Conservation (phyloP, 2,888 invertebrate genomes). For the Lasiommata megera region DNA sequence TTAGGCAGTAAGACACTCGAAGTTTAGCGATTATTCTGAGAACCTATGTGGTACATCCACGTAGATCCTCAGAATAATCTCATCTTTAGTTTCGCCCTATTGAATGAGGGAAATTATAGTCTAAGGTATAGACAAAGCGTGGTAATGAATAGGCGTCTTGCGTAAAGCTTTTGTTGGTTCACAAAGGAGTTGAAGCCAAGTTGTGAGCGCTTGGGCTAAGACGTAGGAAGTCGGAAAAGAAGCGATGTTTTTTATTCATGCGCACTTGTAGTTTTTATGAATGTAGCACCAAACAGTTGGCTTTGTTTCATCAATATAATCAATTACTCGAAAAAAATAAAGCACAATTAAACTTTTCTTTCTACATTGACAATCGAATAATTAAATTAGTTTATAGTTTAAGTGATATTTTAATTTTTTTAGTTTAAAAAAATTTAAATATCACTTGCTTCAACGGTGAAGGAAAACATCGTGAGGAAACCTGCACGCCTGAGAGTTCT, state of each 20-base stretch:
- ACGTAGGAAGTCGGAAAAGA: background rate
- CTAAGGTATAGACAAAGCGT: slow-evolving; percentile 28
- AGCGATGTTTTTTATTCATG: background rate
- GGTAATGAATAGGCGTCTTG: slow-evolving; percentile 71
- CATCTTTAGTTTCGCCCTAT: background rate
- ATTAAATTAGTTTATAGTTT: too few species aligned
- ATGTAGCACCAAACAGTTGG: background rate
- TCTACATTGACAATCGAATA: too few species aligned
- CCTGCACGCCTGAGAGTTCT: too few species aligned
- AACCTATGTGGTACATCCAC: background rate
- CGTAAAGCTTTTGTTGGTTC: slow-evolving; percentile 63
- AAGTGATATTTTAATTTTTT: too few species aligned
- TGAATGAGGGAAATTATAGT: background rate
- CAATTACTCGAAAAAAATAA: too few species aligned
- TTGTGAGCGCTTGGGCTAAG: slow-evolving; percentile 18
- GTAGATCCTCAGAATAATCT: too few species aligned
- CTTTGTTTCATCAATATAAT: too few species aligned
- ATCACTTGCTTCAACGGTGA: too few species aligned
- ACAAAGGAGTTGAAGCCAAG: slow-evolving; percentile 33
- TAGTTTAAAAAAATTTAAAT: too few species aligned
- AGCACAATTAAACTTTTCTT: too few species aligned
- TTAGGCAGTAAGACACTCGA: background rate
- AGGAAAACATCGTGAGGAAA: too few species aligned
- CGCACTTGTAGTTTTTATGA: background rate
- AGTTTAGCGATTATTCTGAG: background rate